Evolutionary conservation across 1,140 invertebrate genomes (phyloP), one percentile per base, ranked within the genome.

Genomic region (Agrilus planipennis): DNA sequence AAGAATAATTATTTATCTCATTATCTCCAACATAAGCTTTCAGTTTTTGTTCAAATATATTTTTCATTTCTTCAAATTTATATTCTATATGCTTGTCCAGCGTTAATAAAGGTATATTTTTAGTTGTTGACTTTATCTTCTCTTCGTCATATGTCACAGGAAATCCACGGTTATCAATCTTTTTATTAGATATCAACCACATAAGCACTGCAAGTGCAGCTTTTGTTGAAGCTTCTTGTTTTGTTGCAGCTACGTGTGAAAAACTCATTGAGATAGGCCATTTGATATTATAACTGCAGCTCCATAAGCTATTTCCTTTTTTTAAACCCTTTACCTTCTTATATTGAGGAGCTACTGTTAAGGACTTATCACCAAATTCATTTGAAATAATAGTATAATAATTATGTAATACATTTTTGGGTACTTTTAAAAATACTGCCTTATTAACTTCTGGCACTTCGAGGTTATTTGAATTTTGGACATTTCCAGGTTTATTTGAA

Each of bases 141-240:
- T 53, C 48, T 46, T 53, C 45, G 20, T 52, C 50, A 44, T 56
- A 51, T 25, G 63, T 37, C 27, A 54, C 42, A 4, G 58, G 61
- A 25, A 34, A 7, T 7, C 61, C 61, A 9, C 54, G 29, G 18
- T 46, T 43, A 14, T 46, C 50, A 12, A 65, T 55, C 47, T 53
- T 51, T 11, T 53, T 47, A 28, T 50, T 34, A 10, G 40, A 34
- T 35, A 39, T 37, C 16, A 65, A 43, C 39, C 49, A 60, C 17
- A 49, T 31, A 5, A 65, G 34, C 31, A 39, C 50, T 39, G 46
- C 46, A 1, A 50, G 17, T 17, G 52, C 51, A 9, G 57, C 56
- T 42, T 56, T 54, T 11, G 39, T 42, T 2, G 54, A 52, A 2
- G 63, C 60, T n/a, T 52, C 31, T 30, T 52, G 47, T 45, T 65